Percentiles rank a stretch among this genome's conserved stretches.
phyloP scores from a whole-genome alignment of 2,113 vertebrate species.

The Syngnathus typhle region DNA sequence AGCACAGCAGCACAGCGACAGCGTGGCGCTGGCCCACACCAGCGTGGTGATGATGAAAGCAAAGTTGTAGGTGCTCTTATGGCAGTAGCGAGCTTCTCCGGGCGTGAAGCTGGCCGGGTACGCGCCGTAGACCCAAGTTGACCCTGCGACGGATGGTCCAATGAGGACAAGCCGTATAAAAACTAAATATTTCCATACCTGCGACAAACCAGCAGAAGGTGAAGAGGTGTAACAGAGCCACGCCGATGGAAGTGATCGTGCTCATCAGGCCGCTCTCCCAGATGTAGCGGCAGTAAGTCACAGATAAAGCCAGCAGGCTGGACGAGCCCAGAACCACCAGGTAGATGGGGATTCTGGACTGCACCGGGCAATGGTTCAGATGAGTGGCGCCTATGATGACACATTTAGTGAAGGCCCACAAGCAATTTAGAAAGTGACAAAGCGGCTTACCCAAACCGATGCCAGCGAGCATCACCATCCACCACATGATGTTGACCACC shows the following conservation, averaged over 20 bases:
- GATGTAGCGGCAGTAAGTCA: constrained; percentile 28
- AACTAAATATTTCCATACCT: constrained; percentile 33
- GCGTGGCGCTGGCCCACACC: constrained; percentile 15
- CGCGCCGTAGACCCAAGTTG: constrained; percentile 46
- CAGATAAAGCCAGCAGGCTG: constrained; percentile 32
- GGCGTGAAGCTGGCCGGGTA: constrained; percentile 45
- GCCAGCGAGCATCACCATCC: constrained; percentile 55
- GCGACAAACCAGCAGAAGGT: constrained; percentile 50
- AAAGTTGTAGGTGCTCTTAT: constrained; percentile 46
- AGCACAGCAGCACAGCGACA: constrained; percentile 2
- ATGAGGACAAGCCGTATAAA: background rate
- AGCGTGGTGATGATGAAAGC: constrained; percentile 49
- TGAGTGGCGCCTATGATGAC: constrained; percentile 33
- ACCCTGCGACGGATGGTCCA: constrained; percentile 27
- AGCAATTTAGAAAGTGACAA: background rate
- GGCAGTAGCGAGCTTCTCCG: constrained; percentile 23
- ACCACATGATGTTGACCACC: constrained; percentile 50
- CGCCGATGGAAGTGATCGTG: background rate
- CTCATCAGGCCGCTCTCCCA: background rate
- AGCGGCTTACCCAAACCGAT: constrained; percentile 48
- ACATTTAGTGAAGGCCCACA: background rate
- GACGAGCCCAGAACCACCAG: constrained; percentile 46
- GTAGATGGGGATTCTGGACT: constrained; percentile 56
- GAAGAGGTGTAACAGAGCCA: constrained; percentile 36
- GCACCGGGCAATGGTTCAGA: constrained; percentile 27